phyloP scores from a whole-genome alignment of 2,113 vertebrate genomes.

The Litocranius walleri region DNA sequence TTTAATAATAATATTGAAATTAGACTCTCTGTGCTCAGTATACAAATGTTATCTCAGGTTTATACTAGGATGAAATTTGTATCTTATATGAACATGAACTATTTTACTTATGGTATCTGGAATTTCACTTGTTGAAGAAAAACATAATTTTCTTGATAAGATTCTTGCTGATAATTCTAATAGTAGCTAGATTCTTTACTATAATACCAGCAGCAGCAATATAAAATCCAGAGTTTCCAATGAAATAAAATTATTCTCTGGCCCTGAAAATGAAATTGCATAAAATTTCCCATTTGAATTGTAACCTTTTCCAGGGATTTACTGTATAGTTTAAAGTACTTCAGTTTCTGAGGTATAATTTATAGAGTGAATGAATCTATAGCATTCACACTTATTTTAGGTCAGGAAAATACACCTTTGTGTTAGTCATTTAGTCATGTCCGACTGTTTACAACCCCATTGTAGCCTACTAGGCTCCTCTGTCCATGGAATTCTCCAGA shows the following conservation, averaged over 20 bases:
- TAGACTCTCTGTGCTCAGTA: neutral
- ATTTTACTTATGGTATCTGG: neutral
- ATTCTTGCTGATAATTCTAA: neutral
- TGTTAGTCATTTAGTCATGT: neutral
- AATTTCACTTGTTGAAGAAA: neutral
- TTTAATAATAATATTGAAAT: neutral
- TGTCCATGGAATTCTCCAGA: neutral
- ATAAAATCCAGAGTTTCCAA: neutral
- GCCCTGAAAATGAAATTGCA: neutral
- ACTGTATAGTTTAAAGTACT: neutral
- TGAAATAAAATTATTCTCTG: neutral
- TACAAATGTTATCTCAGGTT: neutral
- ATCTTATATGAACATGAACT: neutral
- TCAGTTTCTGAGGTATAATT: neutral
- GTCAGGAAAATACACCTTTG: neutral
- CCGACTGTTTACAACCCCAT: accelerated
- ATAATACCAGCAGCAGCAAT: neutral
- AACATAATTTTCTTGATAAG: neutral
- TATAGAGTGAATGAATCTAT: neutral
- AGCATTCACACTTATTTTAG: neutral
- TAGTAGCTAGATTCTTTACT: neutral
- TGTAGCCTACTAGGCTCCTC: neutral
- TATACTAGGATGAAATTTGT: neutral
- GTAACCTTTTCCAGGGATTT: neutral
- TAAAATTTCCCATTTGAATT: neutral